Conservation (phyloP, 1,140 invertebrate genomes). For the Drosophila ficusphila region DNA sequence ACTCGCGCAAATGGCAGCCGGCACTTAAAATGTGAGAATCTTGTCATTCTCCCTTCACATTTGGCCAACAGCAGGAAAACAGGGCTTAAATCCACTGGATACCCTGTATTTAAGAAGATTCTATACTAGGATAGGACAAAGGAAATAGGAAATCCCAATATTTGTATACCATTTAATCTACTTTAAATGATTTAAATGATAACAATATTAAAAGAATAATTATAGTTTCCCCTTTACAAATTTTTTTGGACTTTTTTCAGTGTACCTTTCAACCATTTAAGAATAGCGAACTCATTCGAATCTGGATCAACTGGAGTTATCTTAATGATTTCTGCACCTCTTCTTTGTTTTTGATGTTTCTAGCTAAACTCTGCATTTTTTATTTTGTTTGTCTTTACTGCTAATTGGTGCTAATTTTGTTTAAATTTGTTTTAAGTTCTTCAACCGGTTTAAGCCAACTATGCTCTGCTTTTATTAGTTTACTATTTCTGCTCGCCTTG, state of each 20-base stretch:
- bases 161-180: no score
- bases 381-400: slow-evolving; percentile 7
- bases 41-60: slow-evolving; percentile 41
- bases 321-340: background rate
- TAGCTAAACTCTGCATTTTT: background rate
- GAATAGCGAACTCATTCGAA: background rate
- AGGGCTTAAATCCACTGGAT: background rate
- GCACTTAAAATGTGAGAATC: slow-evolving; percentile 46
- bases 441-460: slow-evolving; percentile 10
- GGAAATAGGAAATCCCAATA: no score
- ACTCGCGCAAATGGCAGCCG: slow-evolving; percentile 28
- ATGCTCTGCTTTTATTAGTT: background rate
- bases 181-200: no score
- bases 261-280: background rate
- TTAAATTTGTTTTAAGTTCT: background rate
- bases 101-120: slow-evolving; percentile 18
- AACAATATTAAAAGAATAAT: no score
- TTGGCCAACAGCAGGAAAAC: slow-evolving; percentile 15
- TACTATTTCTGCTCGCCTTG: slow-evolving; percentile 4
- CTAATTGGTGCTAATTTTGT: slow-evolving; percentile 12
- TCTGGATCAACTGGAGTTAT: background rate
- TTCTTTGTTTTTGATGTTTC: background rate
- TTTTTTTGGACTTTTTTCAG: background rate
- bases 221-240: background rate
- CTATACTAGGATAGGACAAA: no score